Evolutionary conservation across 1,140 invertebrate genomes (phyloP), one percentile per base, ranked within the genome.

Genomic region (Drosophila littoralis): DNA sequence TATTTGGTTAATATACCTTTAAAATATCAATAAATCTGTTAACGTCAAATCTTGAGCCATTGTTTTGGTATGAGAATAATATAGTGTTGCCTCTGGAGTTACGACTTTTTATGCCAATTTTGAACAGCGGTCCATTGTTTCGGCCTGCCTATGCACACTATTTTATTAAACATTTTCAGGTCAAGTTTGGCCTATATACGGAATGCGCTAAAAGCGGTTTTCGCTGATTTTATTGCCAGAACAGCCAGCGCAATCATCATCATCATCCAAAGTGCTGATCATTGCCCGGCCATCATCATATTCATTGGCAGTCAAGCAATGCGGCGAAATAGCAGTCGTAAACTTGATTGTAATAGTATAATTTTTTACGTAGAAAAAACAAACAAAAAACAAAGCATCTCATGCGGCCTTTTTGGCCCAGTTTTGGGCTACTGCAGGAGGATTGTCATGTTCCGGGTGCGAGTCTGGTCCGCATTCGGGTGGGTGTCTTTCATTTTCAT

Each of bases 321-420:
- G 70, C 71, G 67, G 64, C 61, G 9, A 71, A 86, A 88, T 88
- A 70, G 84, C 80, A 77, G 66, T 88, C 84, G 70, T 88, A 88
- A 88, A 88, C 84, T 89, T 88, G 84, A 88, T 88, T 88, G 84
- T 88, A 84, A 88, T 88, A 81, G 84, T 81, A 84, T 76, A 67
- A 86, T 86, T 88, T 81, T 86, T 76, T 77, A 66, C 81, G 54
- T 63, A 71, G 43, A 81, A 45, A 68, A 77, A 81, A 77, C 43
- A 77, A 77, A 63, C 50, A 71, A 59, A 75, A 72, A 55, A 38
- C 42, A 36, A 58, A 63, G 36, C 22, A 17, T 8, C 50, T 32
- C 17, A 17, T 57, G 35, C 28, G 45, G 45, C 8, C 45, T 15
- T 57, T 55, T 54, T 67, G 45, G 46, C 32, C 46, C 61, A 43